A percentile compares a stretch with the other conserved stretches of the same genome.
Conservation (phyloP, 2,797 vertebrate species). For the Neomorphus geoffroyi region DNA sequence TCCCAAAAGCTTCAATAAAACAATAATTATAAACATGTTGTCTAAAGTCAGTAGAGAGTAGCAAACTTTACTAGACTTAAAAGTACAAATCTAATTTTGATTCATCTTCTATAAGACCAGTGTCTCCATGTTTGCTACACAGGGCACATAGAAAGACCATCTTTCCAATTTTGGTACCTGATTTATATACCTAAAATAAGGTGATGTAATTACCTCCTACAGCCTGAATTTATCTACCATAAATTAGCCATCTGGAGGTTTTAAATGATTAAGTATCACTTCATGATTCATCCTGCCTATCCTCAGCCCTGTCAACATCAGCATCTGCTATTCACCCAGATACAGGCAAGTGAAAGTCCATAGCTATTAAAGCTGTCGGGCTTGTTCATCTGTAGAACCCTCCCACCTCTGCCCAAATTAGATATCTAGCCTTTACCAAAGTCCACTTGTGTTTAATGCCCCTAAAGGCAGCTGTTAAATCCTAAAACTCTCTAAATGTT, state of each 20-base stretch:
- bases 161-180: constrained; percentile 10
- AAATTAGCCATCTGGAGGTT: constrained; percentile 50
- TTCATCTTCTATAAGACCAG: not conserved
- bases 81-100: not conserved
- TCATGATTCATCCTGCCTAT: not conserved
- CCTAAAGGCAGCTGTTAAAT: not conserved
- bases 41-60: not conserved
- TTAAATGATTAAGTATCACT: constrained; percentile 26
- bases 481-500: not conserved
- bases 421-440: not conserved
- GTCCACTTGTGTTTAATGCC: not conserved
- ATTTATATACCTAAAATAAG: constrained; percentile 1
- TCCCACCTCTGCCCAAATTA: not conserved
- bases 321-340: not conserved
- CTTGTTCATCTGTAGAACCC: not conserved
- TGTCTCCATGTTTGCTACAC: not conserved
- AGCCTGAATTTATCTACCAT: constrained; percentile 5
- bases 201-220: not conserved
- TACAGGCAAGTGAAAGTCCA: not conserved
- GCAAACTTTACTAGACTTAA: not conserved
- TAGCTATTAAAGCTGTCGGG: not conserved
- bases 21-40: not conserved
- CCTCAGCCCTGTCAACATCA: not conserved
- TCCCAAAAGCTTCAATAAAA: not conserved
- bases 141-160: not conserved